phyloP scores from a whole-genome alignment of 2,888 invertebrate genomes.

The Caenorhabditis macrosperma region DNA sequence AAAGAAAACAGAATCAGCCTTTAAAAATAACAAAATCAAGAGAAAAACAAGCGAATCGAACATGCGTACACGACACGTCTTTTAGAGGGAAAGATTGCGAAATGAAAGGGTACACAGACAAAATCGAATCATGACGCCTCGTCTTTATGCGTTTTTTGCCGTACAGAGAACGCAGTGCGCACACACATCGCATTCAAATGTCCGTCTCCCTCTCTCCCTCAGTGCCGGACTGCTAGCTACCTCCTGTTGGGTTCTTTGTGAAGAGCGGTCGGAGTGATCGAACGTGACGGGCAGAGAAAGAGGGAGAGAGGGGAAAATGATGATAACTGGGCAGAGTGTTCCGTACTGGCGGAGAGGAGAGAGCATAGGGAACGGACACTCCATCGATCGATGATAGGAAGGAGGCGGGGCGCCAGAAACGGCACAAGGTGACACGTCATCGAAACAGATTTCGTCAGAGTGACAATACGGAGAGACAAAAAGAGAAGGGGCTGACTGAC shows the following conservation, averaged over 20 bases:
- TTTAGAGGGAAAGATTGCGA: not conserved
- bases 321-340: conserved; percentile 39
- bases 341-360: not conserved
- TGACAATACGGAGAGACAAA: conserved; percentile 26
- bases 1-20: not conserved
- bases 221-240: conserved; percentile 8
- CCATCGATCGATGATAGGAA: conserved; percentile 42
- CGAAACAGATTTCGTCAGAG: conserved; percentile 29
- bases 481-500: not conserved
- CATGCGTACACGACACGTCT: not conserved
- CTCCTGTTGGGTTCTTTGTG: conserved; percentile 9
- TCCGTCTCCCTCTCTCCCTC: not conserved
- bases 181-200: conserved; percentile 34
- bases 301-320: conserved; percentile 4
- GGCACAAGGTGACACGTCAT: conserved; percentile 38
- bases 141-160: conserved; percentile 19
- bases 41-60: not conserved
- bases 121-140: conserved; percentile 3
- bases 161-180: conserved; percentile 5
- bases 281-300: not conserved
- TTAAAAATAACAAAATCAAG: not conserved
- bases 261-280: conserved; percentile 2
- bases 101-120: conserved; percentile 7
- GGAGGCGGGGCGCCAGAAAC: conserved; percentile 15
- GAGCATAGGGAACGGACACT: conserved; percentile 18